Evolutionary conservation across 2,888 invertebrate species (phyloP), one percentile per base, ranked within the genome.

Genomic region (Meiosimyza platycephala): DNA sequence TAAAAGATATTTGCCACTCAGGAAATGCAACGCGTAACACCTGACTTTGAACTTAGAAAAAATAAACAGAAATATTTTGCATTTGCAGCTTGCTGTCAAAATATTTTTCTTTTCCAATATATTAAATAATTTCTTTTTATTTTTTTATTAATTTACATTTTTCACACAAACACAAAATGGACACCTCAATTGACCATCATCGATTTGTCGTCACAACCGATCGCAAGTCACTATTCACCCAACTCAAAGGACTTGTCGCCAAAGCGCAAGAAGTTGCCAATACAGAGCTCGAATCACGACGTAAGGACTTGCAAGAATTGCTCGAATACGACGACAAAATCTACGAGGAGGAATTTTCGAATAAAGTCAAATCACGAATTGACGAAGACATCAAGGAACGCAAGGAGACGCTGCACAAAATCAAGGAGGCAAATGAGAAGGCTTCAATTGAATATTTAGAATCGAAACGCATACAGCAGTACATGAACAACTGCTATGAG

Each of bases 401-500:
- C 0, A 84, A 83, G 72, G 78, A 81, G 48, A 78, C 79, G 6
- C 73, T 86, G 72, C 66, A 80, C 11, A 80, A 80, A 51, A 82
- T 85, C 66, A 83, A 82, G 73, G 82, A 81, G 72, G 76, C 80
- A 52, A 79, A 78, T 11, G 76, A 74, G 4, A 76, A 75, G 63
- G 76, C 78, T 1, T 79, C 79, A 2, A 76, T 79, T 62, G 73
- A 80, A 60, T 85, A 83, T 60, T 72, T 85, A 3, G 79, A 81
- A 15, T 59, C 76, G 5, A 85, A 85, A 75, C 81, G 81, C 13
- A 71, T 82, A 16, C 85, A 85, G 51, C 84, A 84, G 70, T 76
- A 81, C 15, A 85, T 86, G 82, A 71, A 78, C n/a, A 82, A 82
- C 71, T 86, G 86, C 71, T 80, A 84, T 69, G 84, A 85, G 69